Base-by-base conservation (phyloP, 2,113 vertebrate genomes). In the Anser brachyrhynchus region DNA sequence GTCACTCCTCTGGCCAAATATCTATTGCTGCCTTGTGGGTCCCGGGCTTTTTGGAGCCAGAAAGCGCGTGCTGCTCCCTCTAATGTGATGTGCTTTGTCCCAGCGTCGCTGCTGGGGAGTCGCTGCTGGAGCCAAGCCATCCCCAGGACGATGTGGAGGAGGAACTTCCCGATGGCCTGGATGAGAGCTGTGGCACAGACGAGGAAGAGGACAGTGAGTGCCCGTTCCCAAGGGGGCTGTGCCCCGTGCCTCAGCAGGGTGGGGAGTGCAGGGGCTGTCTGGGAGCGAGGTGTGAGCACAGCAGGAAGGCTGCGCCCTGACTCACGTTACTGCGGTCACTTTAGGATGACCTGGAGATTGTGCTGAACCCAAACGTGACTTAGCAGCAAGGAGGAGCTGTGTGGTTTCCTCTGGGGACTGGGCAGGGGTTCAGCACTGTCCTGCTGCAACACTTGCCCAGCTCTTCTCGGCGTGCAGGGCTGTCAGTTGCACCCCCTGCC, bases 151-250 rank as follows among this genome's bases (percentile, higher is more conserved):
- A 96, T 72, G 83, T 41, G 4, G 98, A 99, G 87, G 99, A 99
- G 87, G 98, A 99, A 82, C 97, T 99, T 67, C 96, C 97, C 20
- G 98, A 98, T 86, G 98, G 98, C 85, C 89, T 99, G 89, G 98
- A 98, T 2, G 98, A 98, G 39, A 96, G 89, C 93, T 98, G 97
- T 75, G 98, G 98, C 79, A 94, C 96, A 54, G 98, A 97, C 59
- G 97, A 98, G 14, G 98, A 98, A 6, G 97, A 98, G 22, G 96
- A 98, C 13, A 96, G 96, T 97, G 78, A 94, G 97, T 96, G 29
- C 74, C 89, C 28, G 37, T 70, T 91, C 35, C 37, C 10, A 1
- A 7, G 49, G 37, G 33, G 49, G 21, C 62, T 93, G 49, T 78
- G 80, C 52, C 78, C 43, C 1, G 0, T 49, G 35, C 23, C 43